Conservation (phyloP, 1,140 invertebrate genomes). For the Argopecten irradians region DNA sequence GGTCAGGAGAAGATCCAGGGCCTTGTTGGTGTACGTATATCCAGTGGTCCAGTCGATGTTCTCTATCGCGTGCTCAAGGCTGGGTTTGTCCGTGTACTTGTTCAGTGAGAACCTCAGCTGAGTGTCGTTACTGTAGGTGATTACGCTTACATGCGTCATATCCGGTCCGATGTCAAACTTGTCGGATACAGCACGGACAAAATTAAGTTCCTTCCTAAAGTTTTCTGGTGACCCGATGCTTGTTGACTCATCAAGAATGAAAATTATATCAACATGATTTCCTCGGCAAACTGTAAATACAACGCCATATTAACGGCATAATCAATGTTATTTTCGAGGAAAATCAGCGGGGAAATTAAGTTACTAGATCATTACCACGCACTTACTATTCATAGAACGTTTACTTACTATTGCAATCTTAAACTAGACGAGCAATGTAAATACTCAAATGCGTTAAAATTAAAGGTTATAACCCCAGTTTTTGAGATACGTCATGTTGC, state of each 20-base stretch:
- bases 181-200: slow-evolving; percentile 53
- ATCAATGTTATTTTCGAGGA: too few relatives aligned
- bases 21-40: slow-evolving; percentile 53
- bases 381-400: too few relatives aligned
- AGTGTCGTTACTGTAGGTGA: slow-evolving; percentile 42
- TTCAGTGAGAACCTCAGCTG: slow-evolving; percentile 39
- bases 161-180: slow-evolving; percentile 33
- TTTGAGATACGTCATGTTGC: too few relatives aligned
- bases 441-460: too few relatives aligned
- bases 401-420: too few relatives aligned
- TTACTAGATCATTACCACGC: too few relatives aligned
- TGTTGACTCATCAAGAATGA: slow-evolving; percentile 65
- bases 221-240: slow-evolving; percentile 52
- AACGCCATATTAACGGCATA: neutral
- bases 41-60: slow-evolving; percentile 45
- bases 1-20: slow-evolving; percentile 45
- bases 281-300: slow-evolving; percentile 44
- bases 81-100: slow-evolving; percentile 29
- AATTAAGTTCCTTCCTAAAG: slow-evolving; percentile 57
- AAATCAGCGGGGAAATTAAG: too few relatives aligned
- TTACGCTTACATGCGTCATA: slow-evolving; percentile 43
- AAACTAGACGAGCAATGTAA: too few relatives aligned
- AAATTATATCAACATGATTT: slow-evolving; percentile 61
- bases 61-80: slow-evolving; percentile 31
- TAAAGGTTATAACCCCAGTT: too few relatives aligned